phyloP scores from a whole-genome alignment of 2,113 vertebrate genomes.

The Cygnus atratus region DNA sequence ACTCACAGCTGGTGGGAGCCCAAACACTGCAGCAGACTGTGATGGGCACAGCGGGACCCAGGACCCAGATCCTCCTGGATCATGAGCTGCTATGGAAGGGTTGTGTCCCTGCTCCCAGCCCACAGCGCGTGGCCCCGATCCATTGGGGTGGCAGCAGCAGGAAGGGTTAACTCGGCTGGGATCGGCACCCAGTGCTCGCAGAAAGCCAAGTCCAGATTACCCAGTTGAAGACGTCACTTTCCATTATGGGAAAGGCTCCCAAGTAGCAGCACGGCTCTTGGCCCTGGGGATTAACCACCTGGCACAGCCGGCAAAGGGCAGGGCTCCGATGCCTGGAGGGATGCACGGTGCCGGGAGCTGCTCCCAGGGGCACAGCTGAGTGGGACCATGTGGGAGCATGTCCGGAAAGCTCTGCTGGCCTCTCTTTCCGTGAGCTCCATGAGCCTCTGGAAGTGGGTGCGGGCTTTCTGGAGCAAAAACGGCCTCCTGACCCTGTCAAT shows the following conservation, averaged over 20 bases:
- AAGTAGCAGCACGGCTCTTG: neutral
- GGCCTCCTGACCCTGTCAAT: slow-evolving; percentile 84
- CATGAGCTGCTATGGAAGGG: neutral
- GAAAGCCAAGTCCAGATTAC: slow-evolving; percentile 52
- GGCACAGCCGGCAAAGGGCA: neutral
- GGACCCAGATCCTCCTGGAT: neutral
- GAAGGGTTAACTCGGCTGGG: slow-evolving; percentile 7
- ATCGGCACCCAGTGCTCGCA: neutral
- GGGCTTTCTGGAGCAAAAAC: slow-evolving; percentile 73
- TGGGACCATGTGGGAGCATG: slow-evolving; percentile 36
- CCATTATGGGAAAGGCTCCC: slow-evolving; percentile 41
- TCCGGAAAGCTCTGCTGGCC: neutral
- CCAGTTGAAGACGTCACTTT: slow-evolving; percentile 40
- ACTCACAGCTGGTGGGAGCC: fast-evolving
- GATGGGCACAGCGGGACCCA: neutral
- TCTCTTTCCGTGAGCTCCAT: neutral
- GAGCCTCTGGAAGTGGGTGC: neutral
- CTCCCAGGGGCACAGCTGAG: neutral
- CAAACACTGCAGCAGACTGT: neutral
- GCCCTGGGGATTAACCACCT: neutral
- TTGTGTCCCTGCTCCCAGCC: neutral
- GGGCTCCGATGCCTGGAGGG: neutral
- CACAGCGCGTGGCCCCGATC: fast-evolving
- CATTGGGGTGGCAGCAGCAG: neutral
- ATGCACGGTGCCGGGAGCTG: neutral